Evolutionary conservation across 2,888 invertebrate species (phyloP), one percentile per base, ranked within the genome.

Genomic region (Vandiemenella viatica): DNA sequence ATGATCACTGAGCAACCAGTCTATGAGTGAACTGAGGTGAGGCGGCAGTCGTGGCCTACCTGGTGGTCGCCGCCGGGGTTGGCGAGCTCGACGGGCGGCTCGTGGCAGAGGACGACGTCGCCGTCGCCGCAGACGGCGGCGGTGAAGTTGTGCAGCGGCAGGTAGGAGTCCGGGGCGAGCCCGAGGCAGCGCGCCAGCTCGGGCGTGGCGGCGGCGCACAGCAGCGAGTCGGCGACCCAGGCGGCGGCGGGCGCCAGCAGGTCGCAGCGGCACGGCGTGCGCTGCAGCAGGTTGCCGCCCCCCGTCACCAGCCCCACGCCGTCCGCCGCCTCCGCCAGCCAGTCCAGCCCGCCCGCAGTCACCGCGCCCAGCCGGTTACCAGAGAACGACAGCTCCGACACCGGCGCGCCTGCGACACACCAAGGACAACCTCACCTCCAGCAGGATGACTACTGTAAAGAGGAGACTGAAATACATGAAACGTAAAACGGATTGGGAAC

Each of bases 251-350:
- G 73, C 65, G 62, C 59, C 42, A 71, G 71, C 48, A 80, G 69
- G 46, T 75, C 71, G 59, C 83, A 83, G 55, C 73, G 67, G 58
- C 83, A 83, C 19, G 70, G n/a, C n/a, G n/a, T n/a, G n/a, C n/a
- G n/a, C 65, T 57, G 74, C 66, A 43, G 76, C 75, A 59, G 76
- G 82, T 54, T 75, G 76, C 60, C 81, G 83, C 48, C n/a, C n/a
- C 72, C 72, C 45, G 70, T 67, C 48, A 79, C 76, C 8, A 61
- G 60, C 38, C 15, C n/a, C n/a, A n/a, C n/a, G n/a, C n/a, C n/a
- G 7, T 48, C 50, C 23, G 50, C 43, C 1, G 53, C 54, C 17
- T 52, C 46, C 5, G 50, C 49, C 7, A 49, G 49, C 16, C 52
- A 48, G n/a, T 47, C 48, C 49, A 53, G 52, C 18, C 55, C 5